These are phyloP conservation scores for Euura lappo DNA, from an alignment of 1,140 invertebrate genomes.

Conservation along the genomic window DNA sequence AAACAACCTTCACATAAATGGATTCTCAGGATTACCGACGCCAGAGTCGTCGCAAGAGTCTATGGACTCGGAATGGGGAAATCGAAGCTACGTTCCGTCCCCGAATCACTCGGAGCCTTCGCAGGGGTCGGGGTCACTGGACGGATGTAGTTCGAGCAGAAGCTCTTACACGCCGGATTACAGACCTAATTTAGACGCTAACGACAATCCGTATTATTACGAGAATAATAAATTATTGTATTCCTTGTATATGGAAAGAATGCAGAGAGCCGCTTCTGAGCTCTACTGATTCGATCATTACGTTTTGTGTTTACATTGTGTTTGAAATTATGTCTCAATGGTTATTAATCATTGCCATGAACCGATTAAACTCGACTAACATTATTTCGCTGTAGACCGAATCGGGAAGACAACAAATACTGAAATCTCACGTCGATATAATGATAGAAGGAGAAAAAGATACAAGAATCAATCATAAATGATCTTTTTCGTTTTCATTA, in stretches of 20 bases:
- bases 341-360: no score
- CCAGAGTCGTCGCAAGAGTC: conserved; percentile 38
- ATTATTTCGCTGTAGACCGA: no score
- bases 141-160: conserved; percentile 50
- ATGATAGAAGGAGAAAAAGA: no score
- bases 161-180: conserved; percentile 56
- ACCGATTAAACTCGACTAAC: no score
- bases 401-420: no score
- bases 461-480: no score
- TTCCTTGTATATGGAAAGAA: conserved; percentile 65
- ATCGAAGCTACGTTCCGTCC: conserved; percentile 43
- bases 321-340: not conserved
- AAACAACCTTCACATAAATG: conserved; percentile 78
- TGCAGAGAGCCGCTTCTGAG: conserved; percentile 53
- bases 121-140: conserved; percentile 47
- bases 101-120: conserved; percentile 55
- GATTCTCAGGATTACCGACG: conserved; percentile 38
- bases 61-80: conserved; percentile 48
- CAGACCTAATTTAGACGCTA: conserved; percentile 62
- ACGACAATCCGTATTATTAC: conserved; percentile 69
- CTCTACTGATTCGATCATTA: conserved; percentile 31
- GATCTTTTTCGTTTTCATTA: no score
- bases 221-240: conserved; percentile 69
- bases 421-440: no score
- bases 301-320: not conserved